Base-by-base conservation (phyloP, 2,888 invertebrate genomes). In the Hanleya hanleyi region DNA sequence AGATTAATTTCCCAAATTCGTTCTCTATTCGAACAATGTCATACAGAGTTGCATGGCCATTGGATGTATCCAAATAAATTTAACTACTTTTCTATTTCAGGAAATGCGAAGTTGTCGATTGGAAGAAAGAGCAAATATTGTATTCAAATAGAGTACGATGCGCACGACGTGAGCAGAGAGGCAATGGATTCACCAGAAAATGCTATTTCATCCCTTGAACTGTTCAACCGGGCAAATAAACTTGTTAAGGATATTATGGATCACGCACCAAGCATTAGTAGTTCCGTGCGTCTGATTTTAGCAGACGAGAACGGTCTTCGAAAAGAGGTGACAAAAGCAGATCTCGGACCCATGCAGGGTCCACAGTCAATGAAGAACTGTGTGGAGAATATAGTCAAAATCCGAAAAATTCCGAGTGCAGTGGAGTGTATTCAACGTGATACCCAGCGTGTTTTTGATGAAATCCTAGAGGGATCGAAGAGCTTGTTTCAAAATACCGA, bases 361-460 rank as follows among this genome's bases (percentile, higher is more conserved):
- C 80, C 84, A n/a, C 79, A 79, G 29, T 82, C 81, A 0, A 77
- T 84, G 70, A 81, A 80, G 29, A 70, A 69, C 2, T 81, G 83
- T 38, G 68, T 78, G 1, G 82, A 83, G 5, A 86, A 86, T 73
- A 80, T 86, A 26, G 78, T 76, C 36, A 80, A 79, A 49, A 69
- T 86, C 32, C 73, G 81, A 6, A 72, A 77, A n/a, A 73, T 86
- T 32, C 79, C 81, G 0, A 81, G 74, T 1, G 77, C 77, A 1
- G 74, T 83, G 6, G 83, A 84, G 37, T 83, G 81, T 1, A 80
- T 86, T 7, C 78, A 81, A 69, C 77, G 78, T 41, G 82, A 83
- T 70, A 81, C 81, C 15, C 1, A 64, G 36, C 33, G 64, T 22
- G 26, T 64, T 32, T 64, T 64, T 26, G 38, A 64, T 37, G 64